These are phyloP conservation scores for Poecilia wingei DNA, from an alignment of 2,797 vertebrate species.

Conservation along the genomic window DNA sequence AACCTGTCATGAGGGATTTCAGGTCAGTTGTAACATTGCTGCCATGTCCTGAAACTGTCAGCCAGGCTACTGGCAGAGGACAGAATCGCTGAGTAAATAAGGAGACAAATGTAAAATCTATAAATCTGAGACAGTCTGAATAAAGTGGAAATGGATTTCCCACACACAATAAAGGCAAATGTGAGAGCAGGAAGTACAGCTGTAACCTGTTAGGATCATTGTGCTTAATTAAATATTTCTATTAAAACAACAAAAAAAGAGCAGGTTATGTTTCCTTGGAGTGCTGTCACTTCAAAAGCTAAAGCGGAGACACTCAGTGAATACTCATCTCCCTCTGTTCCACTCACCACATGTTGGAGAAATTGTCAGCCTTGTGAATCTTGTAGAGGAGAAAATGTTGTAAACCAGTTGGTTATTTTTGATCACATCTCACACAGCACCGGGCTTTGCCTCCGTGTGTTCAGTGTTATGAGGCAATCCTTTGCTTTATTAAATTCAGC, in stretches of 20 bases:
- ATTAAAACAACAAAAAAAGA: slow-evolving; percentile 60
- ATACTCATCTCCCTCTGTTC: slow-evolving; percentile 14
- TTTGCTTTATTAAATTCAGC: slow-evolving; percentile 50
- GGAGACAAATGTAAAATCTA: slow-evolving; percentile 71
- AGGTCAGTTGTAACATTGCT: slow-evolving; percentile 26
- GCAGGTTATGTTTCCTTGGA: slow-evolving; percentile 58
- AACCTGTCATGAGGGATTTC: slow-evolving; percentile 26
- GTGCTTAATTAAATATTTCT: slow-evolving; percentile 76
- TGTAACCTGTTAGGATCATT: slow-evolving; percentile 72
- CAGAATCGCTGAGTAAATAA: slow-evolving; percentile 64
- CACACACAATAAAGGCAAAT: slow-evolving; percentile 62
- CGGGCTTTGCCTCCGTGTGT: slow-evolving; percentile 30
- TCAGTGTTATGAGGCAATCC: slow-evolving; percentile 46
- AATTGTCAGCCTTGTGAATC: slow-evolving; percentile 11
- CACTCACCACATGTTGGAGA: not conserved
- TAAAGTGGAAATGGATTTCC: slow-evolving; percentile 72
- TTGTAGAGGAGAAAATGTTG: slow-evolving; percentile 52
- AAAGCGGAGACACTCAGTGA: slow-evolving; percentile 34
- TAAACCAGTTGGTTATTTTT: slow-evolving; percentile 52
- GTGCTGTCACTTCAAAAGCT: slow-evolving; percentile 53
- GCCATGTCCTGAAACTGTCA: slow-evolving; percentile 30
- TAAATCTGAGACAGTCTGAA: slow-evolving; percentile 61
- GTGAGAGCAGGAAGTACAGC: slow-evolving; percentile 47
- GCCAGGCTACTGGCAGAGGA: slow-evolving; percentile 49
- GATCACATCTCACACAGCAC: slow-evolving; percentile 40